These are phyloP conservation scores for Sebastolobus altivelis DNA, from an alignment of 2,797 vertebrate genomes.

Conservation along the genomic window DNA sequence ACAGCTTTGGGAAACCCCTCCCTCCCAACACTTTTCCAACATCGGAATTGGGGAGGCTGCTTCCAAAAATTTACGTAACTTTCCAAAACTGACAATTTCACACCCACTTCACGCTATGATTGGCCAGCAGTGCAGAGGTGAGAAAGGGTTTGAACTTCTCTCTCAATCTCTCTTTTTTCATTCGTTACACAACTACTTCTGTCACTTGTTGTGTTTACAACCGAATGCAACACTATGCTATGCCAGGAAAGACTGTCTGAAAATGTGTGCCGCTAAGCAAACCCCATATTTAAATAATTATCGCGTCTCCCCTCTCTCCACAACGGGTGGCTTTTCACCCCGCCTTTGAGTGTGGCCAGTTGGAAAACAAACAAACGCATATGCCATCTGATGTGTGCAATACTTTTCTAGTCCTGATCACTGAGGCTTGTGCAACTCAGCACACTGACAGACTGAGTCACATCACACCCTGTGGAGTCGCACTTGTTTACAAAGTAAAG, in stretches of 20 bases:
- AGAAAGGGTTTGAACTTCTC: not conserved
- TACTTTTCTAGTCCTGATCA: not conserved
- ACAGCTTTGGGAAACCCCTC: not conserved
- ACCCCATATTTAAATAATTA: not conserved
- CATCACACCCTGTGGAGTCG: not conserved
- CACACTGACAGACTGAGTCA: slow-evolving; percentile 1
- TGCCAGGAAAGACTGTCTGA: not conserved
- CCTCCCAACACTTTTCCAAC: not conserved
- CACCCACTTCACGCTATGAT: not conserved
- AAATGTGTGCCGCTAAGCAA: not conserved
- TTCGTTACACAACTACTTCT: not conserved
- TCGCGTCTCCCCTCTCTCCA: not conserved
- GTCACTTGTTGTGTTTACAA: not conserved
- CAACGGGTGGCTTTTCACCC: not conserved
- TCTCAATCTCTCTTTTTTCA: not conserved
- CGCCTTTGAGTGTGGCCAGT: not conserved
- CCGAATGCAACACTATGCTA: not conserved
- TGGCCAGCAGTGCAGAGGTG: not conserved
- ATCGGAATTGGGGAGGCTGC: not conserved
- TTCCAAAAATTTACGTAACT: not conserved
- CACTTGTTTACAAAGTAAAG: slow-evolving; percentile 2
- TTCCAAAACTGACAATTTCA: not conserved
- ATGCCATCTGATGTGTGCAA: not conserved
- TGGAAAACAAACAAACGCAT: not conserved
- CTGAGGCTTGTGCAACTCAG: not conserved